Evolutionary conservation across 2,888 invertebrate genomes (phyloP).

Genomic region (Rhyacophila evoluta): DNA sequence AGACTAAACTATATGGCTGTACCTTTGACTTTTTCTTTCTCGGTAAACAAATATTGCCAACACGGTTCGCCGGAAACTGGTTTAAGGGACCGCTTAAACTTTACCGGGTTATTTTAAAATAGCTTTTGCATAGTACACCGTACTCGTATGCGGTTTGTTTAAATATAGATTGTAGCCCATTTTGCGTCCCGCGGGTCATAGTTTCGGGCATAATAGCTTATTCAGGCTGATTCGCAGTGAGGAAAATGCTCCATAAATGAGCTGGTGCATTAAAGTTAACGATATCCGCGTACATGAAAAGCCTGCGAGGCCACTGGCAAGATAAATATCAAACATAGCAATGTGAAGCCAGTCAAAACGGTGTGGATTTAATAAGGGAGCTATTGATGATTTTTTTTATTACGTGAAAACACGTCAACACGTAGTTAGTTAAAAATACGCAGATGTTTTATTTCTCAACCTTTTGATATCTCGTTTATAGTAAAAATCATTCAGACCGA

Average conservation of each 20-base stretch:
- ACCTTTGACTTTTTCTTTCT: neutral
- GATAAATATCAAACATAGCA: neutral
- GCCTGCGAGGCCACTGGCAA: neutral
- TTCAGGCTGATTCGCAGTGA: neutral
- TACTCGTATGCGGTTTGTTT: neutral
- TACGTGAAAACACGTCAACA: neutral
- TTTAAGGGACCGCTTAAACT: neutral
- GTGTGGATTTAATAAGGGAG: neutral
- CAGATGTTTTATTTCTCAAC: no score
- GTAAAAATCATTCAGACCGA: no score
- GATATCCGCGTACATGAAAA: neutral
- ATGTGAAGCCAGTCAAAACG: neutral
- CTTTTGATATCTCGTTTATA: no score
- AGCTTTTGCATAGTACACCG: neutral
- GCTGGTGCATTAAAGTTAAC: slow-evolving; percentile 1
- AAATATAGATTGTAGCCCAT: neutral
- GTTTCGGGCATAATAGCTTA: slow-evolving; percentile 2
- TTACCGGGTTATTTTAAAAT: neutral
- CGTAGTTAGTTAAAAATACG: neutral
- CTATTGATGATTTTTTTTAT: neutral
- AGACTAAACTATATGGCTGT: no score
- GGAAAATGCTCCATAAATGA: neutral
- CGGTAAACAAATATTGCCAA: neutral
- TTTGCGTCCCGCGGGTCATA: slow-evolving; percentile 19
- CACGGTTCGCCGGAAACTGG: neutral